Evolutionary conservation across 2,888 invertebrate genomes (phyloP).

Genomic region (Geophilus truncorum): DNA sequence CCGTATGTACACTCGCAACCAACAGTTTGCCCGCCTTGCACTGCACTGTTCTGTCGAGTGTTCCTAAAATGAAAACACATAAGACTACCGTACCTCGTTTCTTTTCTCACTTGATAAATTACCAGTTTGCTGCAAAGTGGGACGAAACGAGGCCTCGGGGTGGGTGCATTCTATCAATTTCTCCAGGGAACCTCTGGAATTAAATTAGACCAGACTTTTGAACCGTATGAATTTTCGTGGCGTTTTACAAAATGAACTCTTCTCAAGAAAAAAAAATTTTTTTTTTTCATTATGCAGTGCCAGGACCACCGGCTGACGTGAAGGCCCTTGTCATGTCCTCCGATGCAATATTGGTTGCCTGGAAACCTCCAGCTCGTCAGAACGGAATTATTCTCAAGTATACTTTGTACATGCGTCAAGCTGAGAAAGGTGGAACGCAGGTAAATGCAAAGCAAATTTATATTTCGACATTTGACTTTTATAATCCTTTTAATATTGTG

Average conservation of each 20-base stretch:
- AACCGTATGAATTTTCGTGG: not conserved
- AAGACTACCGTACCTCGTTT: not conserved
- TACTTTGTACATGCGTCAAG: conserved; percentile 69
- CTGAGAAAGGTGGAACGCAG: conserved; percentile 42
- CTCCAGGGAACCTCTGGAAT: not conserved
- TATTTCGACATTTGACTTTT: too few species aligned
- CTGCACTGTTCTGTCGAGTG: not conserved
- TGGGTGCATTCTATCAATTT: not conserved
- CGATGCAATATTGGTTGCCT: conserved; percentile 85
- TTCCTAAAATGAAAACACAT: not conserved
- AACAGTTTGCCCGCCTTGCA: not conserved
- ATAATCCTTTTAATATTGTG: too few species aligned
- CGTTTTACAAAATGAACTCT: not conserved
- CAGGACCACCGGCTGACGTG: conserved; percentile 86
- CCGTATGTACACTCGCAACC: not conserved
- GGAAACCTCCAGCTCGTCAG: conserved; percentile 86
- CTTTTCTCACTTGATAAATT: not conserved
- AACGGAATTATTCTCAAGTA: conserved; percentile 92
- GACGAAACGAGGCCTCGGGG: not conserved
- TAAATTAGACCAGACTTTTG: not conserved
- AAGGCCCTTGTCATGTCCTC: conserved; percentile 89
- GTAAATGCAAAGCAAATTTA: not conserved
- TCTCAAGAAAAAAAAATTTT: not conserved
- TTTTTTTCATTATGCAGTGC: conserved; percentile 58
- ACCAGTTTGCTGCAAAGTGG: not conserved